These are phyloP conservation scores for Bucorvus abyssinicus DNA, from an alignment of 2,797 vertebrate species.

Conservation along the genomic window DNA sequence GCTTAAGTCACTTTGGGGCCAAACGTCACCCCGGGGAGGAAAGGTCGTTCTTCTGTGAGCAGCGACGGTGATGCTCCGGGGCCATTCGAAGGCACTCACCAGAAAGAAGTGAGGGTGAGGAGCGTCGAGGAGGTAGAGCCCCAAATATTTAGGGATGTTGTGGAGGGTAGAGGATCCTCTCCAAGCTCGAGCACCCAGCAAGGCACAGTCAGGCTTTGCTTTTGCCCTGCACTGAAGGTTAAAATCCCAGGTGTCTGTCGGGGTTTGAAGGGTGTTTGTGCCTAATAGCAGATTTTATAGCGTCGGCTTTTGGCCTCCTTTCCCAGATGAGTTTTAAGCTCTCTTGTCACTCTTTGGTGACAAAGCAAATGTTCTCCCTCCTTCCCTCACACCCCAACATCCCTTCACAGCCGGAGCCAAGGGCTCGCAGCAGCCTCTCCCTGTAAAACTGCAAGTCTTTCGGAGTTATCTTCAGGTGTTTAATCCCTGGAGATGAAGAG, in stretches of 20 bases:
- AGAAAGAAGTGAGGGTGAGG: fast-evolving
- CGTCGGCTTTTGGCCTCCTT: background rate
- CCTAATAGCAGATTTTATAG: background rate
- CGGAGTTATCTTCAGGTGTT: background rate
- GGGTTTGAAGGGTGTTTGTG: too few relatives aligned
- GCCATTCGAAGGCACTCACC: background rate
- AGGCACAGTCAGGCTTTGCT: background rate
- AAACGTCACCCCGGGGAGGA: background rate
- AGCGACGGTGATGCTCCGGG: background rate
- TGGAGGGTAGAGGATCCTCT: background rate
- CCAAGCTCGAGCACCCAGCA: background rate
- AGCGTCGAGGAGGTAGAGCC: fast-evolving
- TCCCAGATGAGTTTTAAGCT: background rate
- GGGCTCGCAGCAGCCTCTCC: background rate
- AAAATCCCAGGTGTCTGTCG: background rate
- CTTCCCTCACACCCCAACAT: background rate
- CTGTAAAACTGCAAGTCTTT: background rate
- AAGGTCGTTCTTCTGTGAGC: fast-evolving
- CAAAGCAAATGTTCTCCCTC: conserved; percentile 1
- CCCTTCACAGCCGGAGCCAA: background rate
- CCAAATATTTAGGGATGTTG: background rate
- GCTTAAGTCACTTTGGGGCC: background rate
- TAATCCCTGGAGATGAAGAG: background rate
- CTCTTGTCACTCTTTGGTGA: background rate
- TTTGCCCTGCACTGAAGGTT: background rate